A percentile compares a stretch with the other conserved stretches of the same genome.
phyloP scores from a whole-genome alignment of 1,140 invertebrate species.

The Drosophila bifasciata region DNA sequence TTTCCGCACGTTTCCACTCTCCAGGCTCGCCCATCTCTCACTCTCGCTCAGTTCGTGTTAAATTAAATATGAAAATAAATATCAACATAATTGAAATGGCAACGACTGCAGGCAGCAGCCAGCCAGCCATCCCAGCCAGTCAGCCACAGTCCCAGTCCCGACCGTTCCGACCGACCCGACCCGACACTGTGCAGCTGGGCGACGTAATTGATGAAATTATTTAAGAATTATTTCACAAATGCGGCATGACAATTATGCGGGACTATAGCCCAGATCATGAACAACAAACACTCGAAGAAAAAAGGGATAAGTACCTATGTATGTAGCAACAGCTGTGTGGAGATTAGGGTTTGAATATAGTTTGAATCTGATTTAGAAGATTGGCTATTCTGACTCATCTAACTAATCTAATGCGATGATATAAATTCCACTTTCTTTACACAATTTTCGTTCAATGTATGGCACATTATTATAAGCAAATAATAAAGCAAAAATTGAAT shows the following conservation, averaged over 20 bases:
- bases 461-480: conserved; percentile 34
- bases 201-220: conserved; percentile 79
- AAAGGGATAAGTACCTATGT: no score
- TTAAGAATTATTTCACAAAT: conserved; percentile 80
- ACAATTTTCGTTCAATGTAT: conserved; percentile 8
- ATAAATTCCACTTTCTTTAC: not conserved
- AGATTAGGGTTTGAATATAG: no score
- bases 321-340: no score
- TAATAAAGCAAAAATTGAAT: conserved; percentile 61
- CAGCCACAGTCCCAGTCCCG: not conserved
- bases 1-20: conserved; percentile 21
- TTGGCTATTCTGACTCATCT: no score
- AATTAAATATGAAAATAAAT: conserved; percentile 83
- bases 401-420: no score
- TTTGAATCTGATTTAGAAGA: no score
- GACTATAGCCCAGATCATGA: conserved; percentile 35
- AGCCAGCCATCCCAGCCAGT: not conserved
- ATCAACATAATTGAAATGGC: conserved; percentile 80
- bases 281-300: conserved; percentile 42
- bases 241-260: conserved; percentile 74
- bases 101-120: conserved; percentile 27
- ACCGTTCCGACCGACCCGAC: not conserved
- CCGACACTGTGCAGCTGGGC: conserved; percentile 46
- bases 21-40: not conserved
- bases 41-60: conserved; percentile 53